Conservation (phyloP, 2,797 vertebrate genomes). For the Poliocrania exsul region DNA sequence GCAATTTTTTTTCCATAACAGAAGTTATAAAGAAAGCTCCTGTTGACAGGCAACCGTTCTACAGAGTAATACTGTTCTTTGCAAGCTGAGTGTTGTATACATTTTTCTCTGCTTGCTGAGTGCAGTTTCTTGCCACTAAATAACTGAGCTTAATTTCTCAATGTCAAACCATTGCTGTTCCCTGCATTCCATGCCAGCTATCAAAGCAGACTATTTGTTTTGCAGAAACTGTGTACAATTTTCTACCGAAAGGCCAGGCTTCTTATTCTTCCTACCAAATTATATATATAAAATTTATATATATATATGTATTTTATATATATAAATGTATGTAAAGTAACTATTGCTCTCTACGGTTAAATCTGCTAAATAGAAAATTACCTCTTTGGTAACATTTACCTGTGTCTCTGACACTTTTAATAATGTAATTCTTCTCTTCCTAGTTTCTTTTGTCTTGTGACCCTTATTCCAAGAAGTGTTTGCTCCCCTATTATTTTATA, state of each 20-base stretch:
- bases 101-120: neutral
- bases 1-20: slow-evolving; percentile 40
- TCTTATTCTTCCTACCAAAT: neutral
- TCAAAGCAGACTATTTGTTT: slow-evolving; percentile 20
- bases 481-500: neutral
- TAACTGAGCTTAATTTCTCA: slow-evolving; percentile 54
- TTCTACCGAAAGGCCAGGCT: neutral
- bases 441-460: neutral
- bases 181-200: neutral
- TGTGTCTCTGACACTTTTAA: neutral
- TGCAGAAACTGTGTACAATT: neutral
- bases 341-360: neutral
- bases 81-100: neutral
- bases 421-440: neutral
- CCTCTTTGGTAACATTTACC: neutral
- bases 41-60: slow-evolving; percentile 13
- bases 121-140: slow-evolving; percentile 13
- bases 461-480: neutral
- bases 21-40: slow-evolving; percentile 47
- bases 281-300: no score
- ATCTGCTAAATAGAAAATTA: neutral
- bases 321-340: neutral
- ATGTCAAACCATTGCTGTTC: slow-evolving; percentile 41
- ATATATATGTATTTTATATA: no score
- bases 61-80: slow-evolving; percentile 26